A percentile compares a stretch with the other conserved stretches of the same genome.
Conservation (phyloP, 2,888 invertebrate species). For the Drosophila neotestacea region DNA sequence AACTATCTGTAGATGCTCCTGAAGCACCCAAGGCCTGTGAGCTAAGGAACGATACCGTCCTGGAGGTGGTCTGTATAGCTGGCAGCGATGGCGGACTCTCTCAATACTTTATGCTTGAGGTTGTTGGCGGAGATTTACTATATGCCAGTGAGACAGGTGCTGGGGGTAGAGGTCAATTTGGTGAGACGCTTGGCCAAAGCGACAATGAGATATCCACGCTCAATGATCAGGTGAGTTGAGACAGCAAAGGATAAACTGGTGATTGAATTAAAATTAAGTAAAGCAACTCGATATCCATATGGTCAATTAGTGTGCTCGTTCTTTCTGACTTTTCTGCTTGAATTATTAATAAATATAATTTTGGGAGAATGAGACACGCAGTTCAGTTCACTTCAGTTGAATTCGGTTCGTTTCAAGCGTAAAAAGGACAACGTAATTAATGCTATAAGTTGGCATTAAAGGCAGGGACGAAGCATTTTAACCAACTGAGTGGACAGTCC, state of each 20-base stretch:
- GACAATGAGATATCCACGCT: constrained; percentile 88
- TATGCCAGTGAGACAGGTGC: constrained; percentile 85
- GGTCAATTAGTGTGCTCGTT: constrained; percentile 76
- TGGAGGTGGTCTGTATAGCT: constrained; percentile 91
- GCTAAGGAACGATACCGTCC: constrained; percentile 88
- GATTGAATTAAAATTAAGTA: constrained; percentile 62
- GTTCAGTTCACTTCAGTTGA: neutral
- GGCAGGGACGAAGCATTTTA: constrained; percentile 38
- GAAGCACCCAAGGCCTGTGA: constrained; percentile 91
- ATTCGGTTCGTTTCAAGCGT: constrained; percentile 54
- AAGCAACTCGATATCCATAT: constrained; percentile 66
- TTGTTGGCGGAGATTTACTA: constrained; percentile 87
- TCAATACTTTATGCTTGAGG: constrained; percentile 93
- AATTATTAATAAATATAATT: constrained; percentile 75
- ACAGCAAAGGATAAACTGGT: constrained; percentile 20
- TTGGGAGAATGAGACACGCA: constrained; percentile 1
- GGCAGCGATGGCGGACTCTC: constrained; percentile 93
- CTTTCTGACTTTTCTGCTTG: constrained; percentile 75
- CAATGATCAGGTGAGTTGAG: constrained; percentile 88
- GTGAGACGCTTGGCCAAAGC: constrained; percentile 82
- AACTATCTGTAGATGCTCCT: constrained; percentile 88
- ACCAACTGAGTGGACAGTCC: constrained; percentile 32
- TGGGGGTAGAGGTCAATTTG: constrained; percentile 63
- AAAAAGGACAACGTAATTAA: constrained; percentile 80
- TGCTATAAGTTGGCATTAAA: constrained; percentile 55